phyloP scores from a whole-genome alignment of 2,113 vertebrate species.

The Bos indicus region DNA sequence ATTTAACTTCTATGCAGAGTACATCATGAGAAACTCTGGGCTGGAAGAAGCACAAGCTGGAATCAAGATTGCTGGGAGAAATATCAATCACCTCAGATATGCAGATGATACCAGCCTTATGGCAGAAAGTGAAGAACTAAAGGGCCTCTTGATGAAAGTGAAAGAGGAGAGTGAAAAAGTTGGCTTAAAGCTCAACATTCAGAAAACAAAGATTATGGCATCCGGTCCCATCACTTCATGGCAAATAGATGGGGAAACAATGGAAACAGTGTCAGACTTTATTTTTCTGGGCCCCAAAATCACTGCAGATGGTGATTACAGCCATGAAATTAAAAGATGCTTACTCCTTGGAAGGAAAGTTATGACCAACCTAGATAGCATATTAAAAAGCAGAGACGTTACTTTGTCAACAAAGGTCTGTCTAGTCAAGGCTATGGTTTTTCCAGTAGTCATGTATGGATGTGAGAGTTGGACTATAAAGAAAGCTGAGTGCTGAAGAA shows the following conservation, averaged over 20 bases:
- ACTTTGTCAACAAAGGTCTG: rapidly evolving
- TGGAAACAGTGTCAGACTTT: background rate
- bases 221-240: too few species aligned
- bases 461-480: background rate
- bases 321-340: background rate
- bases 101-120: too few species aligned
- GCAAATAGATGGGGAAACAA: background rate
- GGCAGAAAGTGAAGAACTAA: too few species aligned
- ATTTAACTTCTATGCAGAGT: background rate
- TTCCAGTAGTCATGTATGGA: background rate
- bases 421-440: background rate
- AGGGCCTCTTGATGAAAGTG: too few species aligned
- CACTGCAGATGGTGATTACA: background rate
- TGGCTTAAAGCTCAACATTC: background rate
- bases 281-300: background rate
- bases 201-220: too few species aligned
- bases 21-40: background rate
- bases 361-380: background rate
- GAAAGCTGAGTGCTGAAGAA: background rate
- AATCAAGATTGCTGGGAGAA: too few species aligned
- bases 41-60: background rate
- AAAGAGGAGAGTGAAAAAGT: background rate
- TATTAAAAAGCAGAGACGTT: background rate
- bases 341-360: background rate
- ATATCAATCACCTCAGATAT: background rate